These are phyloP conservation scores for Odontothrips loti DNA, from an alignment of 2,888 invertebrate species.

Conservation along the genomic window DNA sequence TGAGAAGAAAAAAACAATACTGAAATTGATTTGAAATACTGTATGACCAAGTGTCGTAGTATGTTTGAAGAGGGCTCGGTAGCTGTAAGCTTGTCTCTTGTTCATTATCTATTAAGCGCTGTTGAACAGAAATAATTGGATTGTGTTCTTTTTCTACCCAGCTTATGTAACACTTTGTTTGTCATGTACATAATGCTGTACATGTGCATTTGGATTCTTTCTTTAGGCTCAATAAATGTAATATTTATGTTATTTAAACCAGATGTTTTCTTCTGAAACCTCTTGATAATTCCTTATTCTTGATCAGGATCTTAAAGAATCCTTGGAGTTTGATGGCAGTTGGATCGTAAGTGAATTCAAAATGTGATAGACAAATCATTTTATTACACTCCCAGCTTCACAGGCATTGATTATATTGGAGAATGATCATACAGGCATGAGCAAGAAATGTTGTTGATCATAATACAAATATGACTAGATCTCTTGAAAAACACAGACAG, in stretches of 20 bases:
- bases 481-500: background rate
- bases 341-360: background rate
- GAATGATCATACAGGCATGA: background rate
- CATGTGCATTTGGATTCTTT: background rate
- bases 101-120: too few species aligned
- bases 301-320: background rate
- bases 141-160: too few species aligned
- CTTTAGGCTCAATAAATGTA: background rate
- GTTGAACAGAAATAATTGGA: too few species aligned
- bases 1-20: too few species aligned
- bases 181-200: background rate
- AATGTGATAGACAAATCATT: background rate
- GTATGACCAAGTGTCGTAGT: too few species aligned
- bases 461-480: conserved; percentile 11
- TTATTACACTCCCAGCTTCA: conserved; percentile 10
- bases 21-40: too few species aligned
- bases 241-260: too few species aligned
- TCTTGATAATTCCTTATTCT: background rate
- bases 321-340: background rate
- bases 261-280: background rate
- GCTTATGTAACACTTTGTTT: too few species aligned
- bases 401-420: background rate
- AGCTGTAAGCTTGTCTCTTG: too few species aligned
- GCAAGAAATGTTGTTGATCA: conserved; percentile 1
- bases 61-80: too few species aligned